Base-by-base conservation (phyloP, 2,797 vertebrate species). In the Onychomys arenicola region DNA sequence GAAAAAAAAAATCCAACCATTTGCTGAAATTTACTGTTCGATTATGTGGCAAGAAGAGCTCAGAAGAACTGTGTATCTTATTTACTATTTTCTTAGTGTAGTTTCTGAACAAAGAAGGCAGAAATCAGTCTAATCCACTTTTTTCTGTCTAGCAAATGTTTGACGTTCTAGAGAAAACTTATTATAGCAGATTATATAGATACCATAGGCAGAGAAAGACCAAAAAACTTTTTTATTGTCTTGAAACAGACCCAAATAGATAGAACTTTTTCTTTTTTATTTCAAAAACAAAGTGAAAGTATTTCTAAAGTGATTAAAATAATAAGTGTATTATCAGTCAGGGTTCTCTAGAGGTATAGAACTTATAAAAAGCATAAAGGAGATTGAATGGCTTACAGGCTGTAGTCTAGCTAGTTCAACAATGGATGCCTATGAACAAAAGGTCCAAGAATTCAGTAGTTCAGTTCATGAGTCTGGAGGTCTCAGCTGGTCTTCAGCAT, bases 261-360 rank as follows among this genome's bases (percentile, higher is more conserved):
- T 52, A 91, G 32, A 93, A 65, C 13, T 81, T 4, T 6, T 94
- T 21, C 16, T 67, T 84, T 71, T 73, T 88, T 55, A 21, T 67
- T 95, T 97, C 37, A 84, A 95, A 97, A 84, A 14, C n/a, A 89
- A 81, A 55, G 6, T 59, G 67, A 87, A 94, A 67, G 4, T 90
- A 32, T 4, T 82, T 92, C 96, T 85, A 65, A 94, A 88, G 46
- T 37, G 27, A 93, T 88, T 82, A 94, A 90, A 75, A 94, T n/a
- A 96, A 88, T 83, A 46, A 89, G 3, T 67, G n/a, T 71, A 75
- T 65, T 65, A 84, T 84, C 43, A 32, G 12, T 59, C 55, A 82
- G 80, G 13, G 25, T 40, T 61, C n/a, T 82, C 55, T 40, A 61
- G n/a, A 61, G 80, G 37, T 46, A 34, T 40, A 49, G 29, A 84